Conservation (phyloP, 2,797 vertebrate species). For the Dryobates pubescens region DNA sequence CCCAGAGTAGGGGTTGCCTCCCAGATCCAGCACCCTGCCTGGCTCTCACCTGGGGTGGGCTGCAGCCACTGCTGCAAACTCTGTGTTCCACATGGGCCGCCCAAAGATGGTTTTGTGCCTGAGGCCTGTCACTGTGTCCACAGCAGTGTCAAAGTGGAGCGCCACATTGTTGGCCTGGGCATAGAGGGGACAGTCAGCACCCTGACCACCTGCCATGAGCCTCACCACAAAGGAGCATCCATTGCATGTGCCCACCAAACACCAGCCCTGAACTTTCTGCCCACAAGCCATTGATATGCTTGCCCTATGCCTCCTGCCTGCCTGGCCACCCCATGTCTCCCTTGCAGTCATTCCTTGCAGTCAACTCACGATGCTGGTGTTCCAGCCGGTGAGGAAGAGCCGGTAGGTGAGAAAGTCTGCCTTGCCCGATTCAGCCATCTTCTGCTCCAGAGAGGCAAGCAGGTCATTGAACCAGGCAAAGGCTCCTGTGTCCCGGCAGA, state of each 20-base stretch:
- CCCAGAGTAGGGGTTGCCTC: background rate
- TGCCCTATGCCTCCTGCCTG: background rate
- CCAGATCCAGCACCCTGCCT: background rate
- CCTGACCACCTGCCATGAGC: fast-evolving
- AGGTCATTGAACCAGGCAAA: conserved; percentile 95
- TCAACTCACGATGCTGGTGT: conserved; percentile 82
- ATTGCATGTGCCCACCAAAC: background rate
- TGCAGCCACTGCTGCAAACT: conserved; percentile 87
- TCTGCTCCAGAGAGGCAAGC: conserved; percentile 87
- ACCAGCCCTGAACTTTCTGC: fast-evolving
- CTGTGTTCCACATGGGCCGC: conserved; percentile 89
- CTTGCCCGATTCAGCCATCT: conserved; percentile 91
- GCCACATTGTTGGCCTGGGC: conserved; percentile 82
- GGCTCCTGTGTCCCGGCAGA: conserved; percentile 90
- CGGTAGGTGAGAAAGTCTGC: conserved; percentile 89
- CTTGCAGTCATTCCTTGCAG: fast-evolving
- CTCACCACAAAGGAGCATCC: background rate
- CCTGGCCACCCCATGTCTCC: fast-evolving
- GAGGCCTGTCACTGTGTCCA: conserved; percentile 88
- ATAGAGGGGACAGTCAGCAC: background rate
- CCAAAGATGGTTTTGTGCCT: conserved; percentile 92
- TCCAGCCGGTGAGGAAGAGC: conserved; percentile 91
- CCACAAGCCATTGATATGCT: fast-evolving
- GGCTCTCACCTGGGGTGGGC: conserved; percentile 86
- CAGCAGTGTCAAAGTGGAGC: conserved; percentile 83